Percentiles rank a stretch among this genome's conserved stretches.
Conservation (phyloP, 2,888 invertebrate species). For the Sycophila texana region DNA sequence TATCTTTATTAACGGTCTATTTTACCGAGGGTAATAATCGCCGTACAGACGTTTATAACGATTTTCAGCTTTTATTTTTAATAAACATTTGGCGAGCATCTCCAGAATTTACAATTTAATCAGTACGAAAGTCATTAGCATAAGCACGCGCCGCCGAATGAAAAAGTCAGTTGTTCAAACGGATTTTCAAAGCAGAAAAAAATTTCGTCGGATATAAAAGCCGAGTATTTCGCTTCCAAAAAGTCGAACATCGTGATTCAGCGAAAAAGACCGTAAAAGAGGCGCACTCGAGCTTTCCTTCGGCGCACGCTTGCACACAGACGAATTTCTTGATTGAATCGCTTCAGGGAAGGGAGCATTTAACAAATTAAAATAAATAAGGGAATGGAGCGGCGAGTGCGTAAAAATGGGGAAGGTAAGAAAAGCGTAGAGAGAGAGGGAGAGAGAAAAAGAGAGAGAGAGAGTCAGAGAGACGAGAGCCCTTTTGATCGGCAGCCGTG, state of each 20-base stretch:
- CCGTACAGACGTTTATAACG: neutral
- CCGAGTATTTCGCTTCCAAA: neutral
- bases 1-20: constrained; percentile 32
- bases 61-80: neutral
- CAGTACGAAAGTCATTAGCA: neutral
- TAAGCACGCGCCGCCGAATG: neutral
- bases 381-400: neutral
- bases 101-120: neutral
- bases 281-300: neutral
- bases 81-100: neutral
- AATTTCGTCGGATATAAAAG: neutral
- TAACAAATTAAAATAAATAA: neutral
- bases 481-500: neutral
- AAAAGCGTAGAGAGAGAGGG: neutral
- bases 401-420: neutral
- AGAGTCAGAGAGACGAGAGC: too few relatives aligned
- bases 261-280: neutral
- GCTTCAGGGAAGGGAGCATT: neutral
- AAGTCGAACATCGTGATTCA: neutral
- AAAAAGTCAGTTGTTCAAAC: too few relatives aligned
- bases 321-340: neutral
- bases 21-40: neutral
- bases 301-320: neutral
- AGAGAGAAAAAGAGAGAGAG: neutral
- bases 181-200: too few relatives aligned